Base-by-base conservation (phyloP, 2,113 vertebrate genomes). In the Tragelaphus buxtoni region DNA sequence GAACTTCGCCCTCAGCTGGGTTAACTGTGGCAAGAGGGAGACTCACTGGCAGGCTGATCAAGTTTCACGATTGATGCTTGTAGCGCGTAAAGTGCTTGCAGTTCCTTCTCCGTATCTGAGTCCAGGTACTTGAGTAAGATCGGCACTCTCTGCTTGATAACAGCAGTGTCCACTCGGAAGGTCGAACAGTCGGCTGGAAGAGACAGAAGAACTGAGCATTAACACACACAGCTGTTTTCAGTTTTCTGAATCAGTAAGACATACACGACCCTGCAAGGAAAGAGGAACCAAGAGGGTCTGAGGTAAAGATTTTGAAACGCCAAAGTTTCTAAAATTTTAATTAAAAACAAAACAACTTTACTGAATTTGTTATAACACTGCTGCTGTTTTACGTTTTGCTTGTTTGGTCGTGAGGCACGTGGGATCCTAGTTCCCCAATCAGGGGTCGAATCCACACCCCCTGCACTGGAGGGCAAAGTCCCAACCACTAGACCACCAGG, bases 21-120 rank as follows among this genome's bases (percentile, higher is more conserved):
- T 53, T 56, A 69, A 69, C 4, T 8, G 32, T 20, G 14, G 14
- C 35, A 76, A 3, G 96, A 16, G 30, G 61, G 28, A 47, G 95
- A 99, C 99, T 99, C 99, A 99, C 99, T 99, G 91, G 99, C 99
- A 99, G 99, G 99, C 97, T 99, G 99, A 98, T 99, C 99, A 97
- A 99, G 99, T 98, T 99, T 99, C 98, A 99, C 99, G 98, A 99
- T 99, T 98, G 99, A 99, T 96, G 99, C 99, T 98, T 99, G 99
- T 99, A 99, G 99, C 99, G 99, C 99, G 99, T 99, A 99, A 99
- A 99, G 99, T 99, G 99, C 99, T 99, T 99, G 99, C 98, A 99
- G 99, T 98, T 99, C 99, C 98, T 99, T 99, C 99, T 99, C 99
- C 56, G 99, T 99, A 98, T 99, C 99, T 74, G 99, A 99, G 99